Evolutionary conservation across 2,797 vertebrate species (phyloP).

Genomic region (Pseudomugil gertrudae): DNA sequence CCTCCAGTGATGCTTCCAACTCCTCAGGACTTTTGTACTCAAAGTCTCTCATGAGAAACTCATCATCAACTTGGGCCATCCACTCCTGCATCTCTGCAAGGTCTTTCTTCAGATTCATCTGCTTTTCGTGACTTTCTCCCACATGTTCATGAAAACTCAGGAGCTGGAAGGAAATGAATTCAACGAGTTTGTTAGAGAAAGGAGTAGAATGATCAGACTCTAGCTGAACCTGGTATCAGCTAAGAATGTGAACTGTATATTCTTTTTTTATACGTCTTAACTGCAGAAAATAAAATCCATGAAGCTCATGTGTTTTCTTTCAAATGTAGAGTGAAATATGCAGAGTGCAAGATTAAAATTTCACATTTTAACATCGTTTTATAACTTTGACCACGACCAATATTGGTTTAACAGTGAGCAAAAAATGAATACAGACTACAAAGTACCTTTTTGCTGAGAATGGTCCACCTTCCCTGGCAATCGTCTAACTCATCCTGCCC

Average conservation of each 20-base stretch:
- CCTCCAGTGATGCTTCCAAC: slow-evolving; percentile 90
- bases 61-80: slow-evolving; percentile 96
- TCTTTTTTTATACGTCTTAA: too few relatives aligned
- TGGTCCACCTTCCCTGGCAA: slow-evolving; percentile 85
- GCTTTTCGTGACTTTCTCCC: slow-evolving; percentile 91
- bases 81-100: slow-evolving; percentile 98
- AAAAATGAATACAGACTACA: neutral
- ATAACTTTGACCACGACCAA: neutral
- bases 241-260: neutral
- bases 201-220: neutral
- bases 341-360: neutral
- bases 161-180: slow-evolving; percentile 78
- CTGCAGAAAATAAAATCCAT: too few relatives aligned
- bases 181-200: neutral
- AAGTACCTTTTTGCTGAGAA: slow-evolving; percentile 89
- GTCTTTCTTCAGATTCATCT: slow-evolving; percentile 94
- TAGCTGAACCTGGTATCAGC: neutral
- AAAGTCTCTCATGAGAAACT: slow-evolving; percentile 97
- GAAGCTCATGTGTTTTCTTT: too few relatives aligned
- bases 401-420: too few relatives aligned
- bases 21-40: slow-evolving; percentile 97
- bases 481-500: slow-evolving; percentile 82
- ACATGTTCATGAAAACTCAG: slow-evolving; percentile 85
- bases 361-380: neutral
- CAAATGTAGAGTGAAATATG: too few relatives aligned